Percentiles rank a stretch among this genome's conserved stretches.
phyloP scores from a whole-genome alignment of 2,113 vertebrate genomes.

The Chloebia gouldiae region DNA sequence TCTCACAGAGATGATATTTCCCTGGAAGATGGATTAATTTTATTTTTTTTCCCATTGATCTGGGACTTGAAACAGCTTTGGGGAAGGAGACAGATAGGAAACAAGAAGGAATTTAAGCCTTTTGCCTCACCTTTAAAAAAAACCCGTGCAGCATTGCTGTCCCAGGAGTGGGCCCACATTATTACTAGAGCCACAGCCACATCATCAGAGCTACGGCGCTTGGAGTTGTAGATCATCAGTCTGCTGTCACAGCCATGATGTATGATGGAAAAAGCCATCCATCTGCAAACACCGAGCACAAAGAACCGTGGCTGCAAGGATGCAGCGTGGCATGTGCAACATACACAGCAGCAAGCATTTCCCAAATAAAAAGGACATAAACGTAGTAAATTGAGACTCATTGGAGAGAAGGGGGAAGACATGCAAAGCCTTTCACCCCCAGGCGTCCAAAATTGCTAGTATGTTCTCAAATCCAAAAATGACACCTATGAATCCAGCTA shows the following conservation, averaged over 20 bases:
- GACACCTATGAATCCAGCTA: slow-evolving; percentile 1
- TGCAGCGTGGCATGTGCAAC: neutral
- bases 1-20: neutral
- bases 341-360: neutral
- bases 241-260: slow-evolving; percentile 64
- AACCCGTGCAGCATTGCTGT: neutral
- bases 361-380: neutral
- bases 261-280: slow-evolving; percentile 64
- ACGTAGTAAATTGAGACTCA: neutral
- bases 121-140: slow-evolving; percentile 56
- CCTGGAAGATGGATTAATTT: neutral
- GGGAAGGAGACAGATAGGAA: neutral
- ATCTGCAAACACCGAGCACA: slow-evolving; percentile 23
- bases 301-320: slow-evolving; percentile 32
- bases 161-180: slow-evolving; percentile 40
- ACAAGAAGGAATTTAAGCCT: slow-evolving; percentile 40
- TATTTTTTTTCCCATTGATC: neutral
- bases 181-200: slow-evolving; percentile 64
- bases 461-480: slow-evolving; percentile 39
- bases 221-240: slow-evolving; percentile 61
- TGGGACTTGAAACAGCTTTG: slow-evolving; percentile 10
- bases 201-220: slow-evolving; percentile 44
- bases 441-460: slow-evolving; percentile 36
- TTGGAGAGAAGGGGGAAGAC: neutral
- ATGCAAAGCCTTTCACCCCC: neutral